Evolutionary conservation across 37 sponge, comb jelly and placozoan genomes (phyloP).

Genomic region (Ephydatia muelleri): DNA sequence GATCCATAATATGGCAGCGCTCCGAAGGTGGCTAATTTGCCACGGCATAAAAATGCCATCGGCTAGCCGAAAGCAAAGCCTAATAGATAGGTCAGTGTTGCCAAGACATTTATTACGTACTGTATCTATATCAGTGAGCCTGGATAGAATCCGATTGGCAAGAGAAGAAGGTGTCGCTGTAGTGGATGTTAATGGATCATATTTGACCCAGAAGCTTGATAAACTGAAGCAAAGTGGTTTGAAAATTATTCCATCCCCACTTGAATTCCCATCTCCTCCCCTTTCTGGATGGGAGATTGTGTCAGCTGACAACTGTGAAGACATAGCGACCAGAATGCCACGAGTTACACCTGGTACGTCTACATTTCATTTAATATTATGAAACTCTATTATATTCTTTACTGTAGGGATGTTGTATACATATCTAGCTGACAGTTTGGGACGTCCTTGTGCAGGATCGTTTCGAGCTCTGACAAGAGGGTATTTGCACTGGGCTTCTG

Average conservation of each 20-base stretch:
- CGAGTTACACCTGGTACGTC: neutral
- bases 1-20: constrained; percentile 14
- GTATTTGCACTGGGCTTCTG: constrained; percentile 29
- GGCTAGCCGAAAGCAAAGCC: neutral
- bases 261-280: neutral
- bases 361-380: neutral
- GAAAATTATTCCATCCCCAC: neutral
- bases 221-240: neutral
- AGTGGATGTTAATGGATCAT: constrained; percentile 37
- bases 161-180: neutral
- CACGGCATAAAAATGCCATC: constrained; percentile 13
- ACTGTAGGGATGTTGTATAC: constrained; percentile 8
- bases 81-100: constrained; percentile 3
- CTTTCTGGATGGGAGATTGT: constrained; percentile 12
- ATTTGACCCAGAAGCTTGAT: constrained; percentile 5
- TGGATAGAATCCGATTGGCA: neutral
- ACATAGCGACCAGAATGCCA: neutral
- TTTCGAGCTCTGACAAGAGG: constrained; percentile 28
- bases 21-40: constrained; percentile 48
- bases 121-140: neutral
- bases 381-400: neutral
- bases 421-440: constrained; percentile 8
- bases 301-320: neutral
- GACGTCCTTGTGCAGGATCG: constrained; percentile 9
- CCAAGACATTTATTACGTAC: neutral